These are phyloP conservation scores for Cataglyphis livida DNA, from an alignment of 2,888 invertebrate species.

Conservation along the genomic window DNA sequence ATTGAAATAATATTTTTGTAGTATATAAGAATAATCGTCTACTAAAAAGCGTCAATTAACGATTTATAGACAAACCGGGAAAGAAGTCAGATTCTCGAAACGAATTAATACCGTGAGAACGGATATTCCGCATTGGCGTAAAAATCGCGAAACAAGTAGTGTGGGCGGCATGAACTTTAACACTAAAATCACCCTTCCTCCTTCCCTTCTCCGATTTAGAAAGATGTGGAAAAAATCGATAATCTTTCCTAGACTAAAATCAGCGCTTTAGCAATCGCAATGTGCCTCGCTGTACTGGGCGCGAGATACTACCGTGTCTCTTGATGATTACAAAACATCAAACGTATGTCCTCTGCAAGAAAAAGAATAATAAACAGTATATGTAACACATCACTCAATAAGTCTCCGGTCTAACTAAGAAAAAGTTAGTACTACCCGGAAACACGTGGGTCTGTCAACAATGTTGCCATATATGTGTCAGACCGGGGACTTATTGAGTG, in stretches of 20 bases:
- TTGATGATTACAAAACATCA: not conserved
- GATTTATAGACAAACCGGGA: not conserved
- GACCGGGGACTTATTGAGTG: no score
- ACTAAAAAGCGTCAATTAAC: conserved; percentile 21
- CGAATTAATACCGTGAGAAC: conserved; percentile 30
- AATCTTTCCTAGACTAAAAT: not conserved
- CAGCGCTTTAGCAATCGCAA: not conserved
- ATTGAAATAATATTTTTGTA: not conserved
- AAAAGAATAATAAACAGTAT: not conserved
- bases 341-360: not conserved
- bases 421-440: no score
- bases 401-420: no score
- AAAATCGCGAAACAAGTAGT: conserved; percentile 48
- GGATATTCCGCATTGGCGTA: conserved; percentile 61
- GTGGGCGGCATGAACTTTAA: conserved; percentile 30
- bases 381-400: not conserved
- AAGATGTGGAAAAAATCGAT: not conserved
- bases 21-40: not conserved
- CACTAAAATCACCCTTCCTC: not conserved
- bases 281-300: no score
- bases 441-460: no score
- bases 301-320: no score
- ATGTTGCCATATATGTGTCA: no score
- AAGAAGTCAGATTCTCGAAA: conserved; percentile 23
- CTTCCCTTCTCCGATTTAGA: conserved; percentile 3